These are phyloP conservation scores for Scotopteryx bipunctaria DNA, from an alignment of 2,888 invertebrate genomes.

Conservation along the genomic window DNA sequence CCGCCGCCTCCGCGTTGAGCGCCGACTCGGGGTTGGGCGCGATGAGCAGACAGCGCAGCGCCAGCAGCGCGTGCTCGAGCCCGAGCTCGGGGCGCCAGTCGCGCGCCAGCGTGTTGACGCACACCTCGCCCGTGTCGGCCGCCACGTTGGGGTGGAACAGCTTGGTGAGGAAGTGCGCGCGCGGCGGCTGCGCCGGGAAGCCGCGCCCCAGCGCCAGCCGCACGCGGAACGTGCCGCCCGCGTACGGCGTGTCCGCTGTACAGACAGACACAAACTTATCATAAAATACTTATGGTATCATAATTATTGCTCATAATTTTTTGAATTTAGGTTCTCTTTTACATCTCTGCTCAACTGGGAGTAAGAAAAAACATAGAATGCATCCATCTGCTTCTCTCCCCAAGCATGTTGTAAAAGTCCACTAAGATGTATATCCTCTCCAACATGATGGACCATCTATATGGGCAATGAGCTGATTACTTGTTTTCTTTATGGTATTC, in stretches of 20 bases:
- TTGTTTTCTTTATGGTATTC: too few species aligned
- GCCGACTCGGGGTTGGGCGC: conserved; percentile 99
- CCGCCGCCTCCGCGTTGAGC: conserved; percentile 98
- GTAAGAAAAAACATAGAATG: too few species aligned
- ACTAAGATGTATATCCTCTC: too few species aligned
- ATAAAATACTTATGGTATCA: too few species aligned
- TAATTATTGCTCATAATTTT: too few species aligned
- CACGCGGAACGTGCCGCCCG: conserved; percentile 93
- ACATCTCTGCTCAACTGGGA: too few species aligned
- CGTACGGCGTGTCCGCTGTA: conserved; percentile 95
- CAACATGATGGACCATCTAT: too few species aligned
- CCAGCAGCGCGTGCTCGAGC: conserved; percentile 96
- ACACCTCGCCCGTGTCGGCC: conserved; percentile 93
- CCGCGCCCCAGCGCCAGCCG: conserved; percentile 95
- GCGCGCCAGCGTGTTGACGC: conserved; percentile 97
- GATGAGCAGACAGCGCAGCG: conserved; percentile 96
- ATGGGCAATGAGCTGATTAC: too few species aligned
- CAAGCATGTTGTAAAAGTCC: too few species aligned
- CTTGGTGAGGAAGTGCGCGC: conserved; percentile 96
- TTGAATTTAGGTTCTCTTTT: too few species aligned
- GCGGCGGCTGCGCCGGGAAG: conserved; percentile 96
- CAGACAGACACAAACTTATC: too few species aligned
- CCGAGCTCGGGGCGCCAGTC: conserved; percentile 98
- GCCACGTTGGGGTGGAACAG: conserved; percentile 99
- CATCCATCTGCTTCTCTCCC: too few species aligned